Evolutionary conservation across 2,888 invertebrate genomes (phyloP).

Genomic region (Drosophila helvetica): DNA sequence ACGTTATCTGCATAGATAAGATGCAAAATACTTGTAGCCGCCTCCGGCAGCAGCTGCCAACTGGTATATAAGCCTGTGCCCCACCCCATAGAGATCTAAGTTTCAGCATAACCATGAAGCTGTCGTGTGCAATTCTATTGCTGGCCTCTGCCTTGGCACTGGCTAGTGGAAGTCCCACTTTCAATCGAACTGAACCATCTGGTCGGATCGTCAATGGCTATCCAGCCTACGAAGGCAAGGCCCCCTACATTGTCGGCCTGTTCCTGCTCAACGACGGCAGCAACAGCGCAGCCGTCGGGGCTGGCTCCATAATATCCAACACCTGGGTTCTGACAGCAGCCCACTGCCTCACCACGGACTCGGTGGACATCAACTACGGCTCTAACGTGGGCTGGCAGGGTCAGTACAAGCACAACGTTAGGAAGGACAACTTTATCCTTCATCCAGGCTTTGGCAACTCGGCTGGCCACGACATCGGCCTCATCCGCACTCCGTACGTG

Average conservation of each 20-base stretch:
- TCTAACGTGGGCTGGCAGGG: constrained; percentile 59
- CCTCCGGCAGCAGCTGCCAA: no score
- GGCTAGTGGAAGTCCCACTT: background rate
- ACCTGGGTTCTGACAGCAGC: constrained; percentile 42
- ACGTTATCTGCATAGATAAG: background rate
- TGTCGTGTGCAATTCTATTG: constrained; percentile 20
- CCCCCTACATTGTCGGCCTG: constrained; percentile 68
- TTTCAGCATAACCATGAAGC: constrained; percentile 30
- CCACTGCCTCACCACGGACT: constrained; percentile 43
- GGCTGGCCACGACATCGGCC: constrained; percentile 67
- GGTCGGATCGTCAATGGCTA: constrained; percentile 59
- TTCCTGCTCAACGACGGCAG: constrained; percentile 41
- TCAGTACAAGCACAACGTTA: constrained; percentile 49
- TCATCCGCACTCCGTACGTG: constrained; percentile 66
- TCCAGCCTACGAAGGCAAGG: constrained; percentile 50
- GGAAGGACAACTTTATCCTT: constrained; percentile 66
- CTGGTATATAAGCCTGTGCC: background rate
- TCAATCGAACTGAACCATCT: constrained; percentile 11
- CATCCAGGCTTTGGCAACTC: constrained; percentile 39
- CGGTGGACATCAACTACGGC: constrained; percentile 61
- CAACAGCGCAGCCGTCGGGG: constrained; percentile 38
- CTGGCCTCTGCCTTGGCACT: constrained; percentile 15
- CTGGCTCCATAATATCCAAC: constrained; percentile 32
- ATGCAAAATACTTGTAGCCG: background rate
- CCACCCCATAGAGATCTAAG: background rate